Percentiles rank a stretch among this genome's conserved stretches.
These are phyloP conservation scores for Chelonia mydas DNA, from an alignment of 2,797 vertebrate species.

Conservation along the genomic window DNA sequence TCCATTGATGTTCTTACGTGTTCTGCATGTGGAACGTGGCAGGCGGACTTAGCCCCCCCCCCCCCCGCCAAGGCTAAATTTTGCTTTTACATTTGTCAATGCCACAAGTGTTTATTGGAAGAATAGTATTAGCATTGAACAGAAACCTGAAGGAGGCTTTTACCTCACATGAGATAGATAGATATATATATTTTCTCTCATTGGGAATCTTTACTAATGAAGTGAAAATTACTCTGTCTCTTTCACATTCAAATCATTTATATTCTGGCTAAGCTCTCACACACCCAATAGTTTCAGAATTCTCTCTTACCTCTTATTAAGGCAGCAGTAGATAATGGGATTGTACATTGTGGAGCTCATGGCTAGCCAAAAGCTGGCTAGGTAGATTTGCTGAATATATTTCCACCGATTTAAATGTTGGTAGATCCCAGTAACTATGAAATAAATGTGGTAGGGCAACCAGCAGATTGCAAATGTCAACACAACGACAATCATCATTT, in stretches of 20 bases:
- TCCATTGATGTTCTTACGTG: background rate
- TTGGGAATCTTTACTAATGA: background rate
- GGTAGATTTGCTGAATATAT: slow-evolving; percentile 96
- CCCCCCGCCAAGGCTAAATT: background rate
- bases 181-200: background rate
- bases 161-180: background rate
- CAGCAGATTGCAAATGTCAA: slow-evolving; percentile 96
- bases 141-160: background rate
- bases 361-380: slow-evolving; percentile 95
- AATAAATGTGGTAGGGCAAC: slow-evolving; percentile 96
- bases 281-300: background rate
- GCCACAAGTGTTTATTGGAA: background rate
- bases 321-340: slow-evolving; percentile 98
- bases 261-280: background rate
- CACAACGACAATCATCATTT: slow-evolving; percentile 99
- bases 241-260: background rate
- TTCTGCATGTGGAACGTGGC: background rate
- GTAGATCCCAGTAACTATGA: slow-evolving; percentile 91
- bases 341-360: slow-evolving; percentile 99
- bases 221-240: background rate
- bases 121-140: background rate
- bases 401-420: slow-evolving; percentile 88
- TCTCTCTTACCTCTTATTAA: slow-evolving; percentile 93
- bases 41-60: fast-evolving
- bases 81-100: background rate